These are phyloP conservation scores for Galbula dea DNA, from an alignment of 2,113 vertebrate species.

Conservation along the genomic window DNA sequence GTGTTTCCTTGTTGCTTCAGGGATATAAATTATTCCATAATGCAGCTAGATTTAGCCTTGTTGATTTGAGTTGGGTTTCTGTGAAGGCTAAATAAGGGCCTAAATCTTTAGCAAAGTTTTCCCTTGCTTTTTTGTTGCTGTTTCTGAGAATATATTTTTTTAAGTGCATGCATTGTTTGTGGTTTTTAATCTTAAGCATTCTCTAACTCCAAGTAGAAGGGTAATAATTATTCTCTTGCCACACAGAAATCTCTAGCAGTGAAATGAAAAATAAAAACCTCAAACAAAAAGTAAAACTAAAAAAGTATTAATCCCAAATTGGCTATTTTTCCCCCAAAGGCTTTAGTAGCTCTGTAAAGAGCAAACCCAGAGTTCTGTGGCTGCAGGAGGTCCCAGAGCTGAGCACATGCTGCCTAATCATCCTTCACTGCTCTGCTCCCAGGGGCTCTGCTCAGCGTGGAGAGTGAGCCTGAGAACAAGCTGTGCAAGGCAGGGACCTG, in stretches of 20 bases:
- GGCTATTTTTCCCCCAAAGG: not conserved
- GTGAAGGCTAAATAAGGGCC: slow-evolving; percentile 1
- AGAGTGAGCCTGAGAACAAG: not conserved
- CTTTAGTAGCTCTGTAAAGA: not conserved
- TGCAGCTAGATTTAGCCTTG: slow-evolving; percentile 12
- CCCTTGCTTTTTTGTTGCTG: not conserved
- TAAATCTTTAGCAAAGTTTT: not conserved
- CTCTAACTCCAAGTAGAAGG: not conserved
- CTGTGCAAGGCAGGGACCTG: too few relatives aligned
- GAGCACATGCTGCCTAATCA: not conserved
- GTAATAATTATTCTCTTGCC: not conserved
- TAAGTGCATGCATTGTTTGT: not conserved
- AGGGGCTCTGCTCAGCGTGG: too few relatives aligned
- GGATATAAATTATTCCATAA: slow-evolving; percentile 1
- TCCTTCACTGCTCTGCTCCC: too few relatives aligned
- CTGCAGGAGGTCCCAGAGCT: not conserved
- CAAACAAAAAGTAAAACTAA: not conserved
- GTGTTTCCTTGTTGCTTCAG: not conserved
- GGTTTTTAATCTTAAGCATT: not conserved
- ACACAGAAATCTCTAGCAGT: not conserved
- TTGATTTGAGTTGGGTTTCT: not conserved
- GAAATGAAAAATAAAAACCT: not conserved
- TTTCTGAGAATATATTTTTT: not conserved
- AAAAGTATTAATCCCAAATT: not conserved
- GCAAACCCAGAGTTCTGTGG: not conserved